Conservation (phyloP, 2,797 vertebrate species). For the Gallirallus australis region DNA sequence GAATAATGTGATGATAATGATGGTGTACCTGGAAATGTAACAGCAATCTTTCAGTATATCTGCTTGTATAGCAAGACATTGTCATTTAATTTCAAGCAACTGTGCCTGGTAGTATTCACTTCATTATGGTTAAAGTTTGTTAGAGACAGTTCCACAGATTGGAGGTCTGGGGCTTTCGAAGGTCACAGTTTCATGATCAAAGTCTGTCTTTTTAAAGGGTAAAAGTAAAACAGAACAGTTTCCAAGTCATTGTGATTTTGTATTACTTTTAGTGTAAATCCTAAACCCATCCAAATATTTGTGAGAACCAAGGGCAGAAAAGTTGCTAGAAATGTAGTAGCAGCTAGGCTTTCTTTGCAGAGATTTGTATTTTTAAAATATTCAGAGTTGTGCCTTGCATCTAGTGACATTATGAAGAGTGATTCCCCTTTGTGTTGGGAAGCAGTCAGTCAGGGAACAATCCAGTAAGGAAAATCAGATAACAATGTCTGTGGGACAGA, state of each 20-base stretch:
- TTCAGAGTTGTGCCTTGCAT: accelerated
- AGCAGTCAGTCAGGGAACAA: neutral
- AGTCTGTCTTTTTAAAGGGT: neutral
- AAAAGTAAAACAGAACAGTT: neutral
- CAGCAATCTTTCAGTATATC: slow-evolving; percentile 6
- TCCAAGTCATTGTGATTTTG: neutral
- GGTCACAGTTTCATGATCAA: neutral
- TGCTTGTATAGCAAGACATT: neutral
- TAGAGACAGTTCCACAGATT: neutral
- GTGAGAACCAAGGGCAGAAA: neutral
- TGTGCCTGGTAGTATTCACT: neutral
- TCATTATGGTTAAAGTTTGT: neutral
- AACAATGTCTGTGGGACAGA: neutral
- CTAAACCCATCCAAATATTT: neutral
- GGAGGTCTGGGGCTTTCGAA: neutral
- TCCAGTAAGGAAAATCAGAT: neutral
- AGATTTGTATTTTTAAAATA: neutral
- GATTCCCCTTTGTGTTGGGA: neutral
- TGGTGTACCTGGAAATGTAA: neutral
- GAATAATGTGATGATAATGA: neutral
- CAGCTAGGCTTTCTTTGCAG: neutral
- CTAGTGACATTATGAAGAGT: neutral
- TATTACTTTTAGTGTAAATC: neutral
- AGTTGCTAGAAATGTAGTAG: neutral
- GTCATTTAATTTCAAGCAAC: slow-evolving; percentile 6